These are phyloP conservation scores for Chloebia gouldiae DNA, from an alignment of 2,113 vertebrate genomes.

Conservation along the genomic window DNA sequence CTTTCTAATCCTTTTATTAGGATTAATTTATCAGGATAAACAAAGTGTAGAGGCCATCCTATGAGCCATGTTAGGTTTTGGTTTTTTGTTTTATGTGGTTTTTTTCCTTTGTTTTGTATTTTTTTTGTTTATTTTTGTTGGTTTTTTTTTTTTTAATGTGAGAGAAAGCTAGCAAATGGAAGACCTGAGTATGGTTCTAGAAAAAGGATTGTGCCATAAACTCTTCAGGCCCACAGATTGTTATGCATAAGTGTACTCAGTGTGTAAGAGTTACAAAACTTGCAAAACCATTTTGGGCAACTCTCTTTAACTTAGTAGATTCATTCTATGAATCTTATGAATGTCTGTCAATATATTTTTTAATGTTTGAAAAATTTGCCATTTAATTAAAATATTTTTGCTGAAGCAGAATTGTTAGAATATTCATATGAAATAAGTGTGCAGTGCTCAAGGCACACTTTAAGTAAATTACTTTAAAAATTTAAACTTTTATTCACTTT, in stretches of 20 bases:
- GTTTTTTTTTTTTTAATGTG: neutral
- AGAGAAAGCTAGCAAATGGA: neutral
- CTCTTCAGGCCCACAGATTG: neutral
- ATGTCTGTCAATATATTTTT: neutral
- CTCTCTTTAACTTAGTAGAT: neutral
- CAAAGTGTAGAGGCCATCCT: neutral
- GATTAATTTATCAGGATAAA: neutral
- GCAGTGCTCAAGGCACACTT: neutral
- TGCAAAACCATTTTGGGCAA: neutral
- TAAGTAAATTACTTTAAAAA: neutral
- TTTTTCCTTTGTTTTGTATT: too few relatives aligned
- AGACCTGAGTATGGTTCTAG: neutral
- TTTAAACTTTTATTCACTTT: neutral
- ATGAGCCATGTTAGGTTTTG: neutral
- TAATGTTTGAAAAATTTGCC: neutral
- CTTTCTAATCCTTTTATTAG: neutral
- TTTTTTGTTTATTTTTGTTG: too few relatives aligned
- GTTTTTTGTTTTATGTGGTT: neutral
- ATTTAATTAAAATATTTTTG: neutral
- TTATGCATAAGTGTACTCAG: neutral
- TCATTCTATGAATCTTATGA: neutral
- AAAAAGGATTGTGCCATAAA: neutral
- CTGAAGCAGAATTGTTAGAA: neutral
- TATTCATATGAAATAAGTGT: neutral
- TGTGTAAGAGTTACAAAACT: neutral